Evolutionary conservation across 2,888 invertebrate species (phyloP), one percentile per base, ranked within the genome.

Genomic region (Watsonalla cultraria): DNA sequence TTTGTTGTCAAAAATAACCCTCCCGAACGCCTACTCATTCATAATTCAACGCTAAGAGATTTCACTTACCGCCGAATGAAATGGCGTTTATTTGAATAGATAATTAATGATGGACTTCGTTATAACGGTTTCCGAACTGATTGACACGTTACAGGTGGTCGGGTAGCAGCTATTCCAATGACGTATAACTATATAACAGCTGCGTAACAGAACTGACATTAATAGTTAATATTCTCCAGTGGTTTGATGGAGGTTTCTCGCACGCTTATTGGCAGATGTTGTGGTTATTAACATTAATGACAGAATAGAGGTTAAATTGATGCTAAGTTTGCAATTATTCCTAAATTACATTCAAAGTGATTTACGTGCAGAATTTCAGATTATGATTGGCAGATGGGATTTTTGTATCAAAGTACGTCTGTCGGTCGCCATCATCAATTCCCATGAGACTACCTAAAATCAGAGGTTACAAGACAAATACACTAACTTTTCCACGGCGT

Each of bases 101-200:
- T 81, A 70, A 82, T 82, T 84, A 84, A 86, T 86, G 74, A 61
- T 54, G 51, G 60, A 64, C 60, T 68, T 70, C 65, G 73, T 71
- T 65, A 74, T 66, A 63, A 59, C 63, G 57, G 66, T 51, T 56
- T 61, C 61, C 60, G 54, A 52, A 57, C 65, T 60, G 63, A 68
- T 63, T 56, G 37, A 37, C 14, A 37, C 57, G 59, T 58, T 46
- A 59, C 57, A 59, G 65, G 55, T 66, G 55, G 52, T 39, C 13
- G 7, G 35, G n/a, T 35, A 37, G 24, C 35, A 7, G 48, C 14
- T 48, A 37, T 48, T 48, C 5, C 37, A 48, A 48, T 48, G 35
- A 35, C 11, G 11, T 42, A 11, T 5, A 42, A 11, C 42, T 42
- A 5, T 11, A 11, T 11, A 5, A 5, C 42, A 11, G 24, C 5